Base-by-base conservation (phyloP, 1,140 invertebrate species). In the Leptinotarsa undecemlineata region DNA sequence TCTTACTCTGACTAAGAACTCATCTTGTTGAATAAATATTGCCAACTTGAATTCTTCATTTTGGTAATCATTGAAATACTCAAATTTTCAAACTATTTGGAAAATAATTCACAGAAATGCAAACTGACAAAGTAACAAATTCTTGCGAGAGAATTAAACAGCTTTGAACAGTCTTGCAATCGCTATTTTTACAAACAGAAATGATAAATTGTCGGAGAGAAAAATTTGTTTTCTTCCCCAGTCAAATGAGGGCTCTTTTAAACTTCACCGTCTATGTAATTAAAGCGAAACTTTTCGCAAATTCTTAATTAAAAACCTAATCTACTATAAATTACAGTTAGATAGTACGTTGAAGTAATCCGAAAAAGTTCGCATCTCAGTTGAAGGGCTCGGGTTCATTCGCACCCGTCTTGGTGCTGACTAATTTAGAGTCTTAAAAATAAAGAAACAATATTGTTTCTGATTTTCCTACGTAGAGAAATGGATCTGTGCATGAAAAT, bases 301-400 rank as follows among this genome's bases (percentile, higher is more conserved):
- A 67, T 67, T 67, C 64, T 26, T 67, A 67, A 67, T 67, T 67
- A 67, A 67, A 67, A 67, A 67, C 64, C 42, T 67, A 67, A 67
- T 67, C 64, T 67, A 26, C 64, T 67, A 67, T 67, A 67, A 67
- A 67, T 67, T 67, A 67, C 64, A 67, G 42, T 67, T 26, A 42
- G 64, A 67, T 67, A 67, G 19, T 42, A 67, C 64, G 64, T 26
- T 67, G 23, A 67, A 67, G 23, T 67, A 33, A 67, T 67, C 64
- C 42, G 21, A 67, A 67, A 67, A 67, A 67, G 64, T 67, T 67
- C 26, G 23, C 26, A 19, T 67, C 64, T 67, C 23, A 11, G 13
- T 42, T 21, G 23, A 26, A 67, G 26, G 23, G 26, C 6, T 67
- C 26, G 20, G 11, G 23, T 33, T 67, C 23, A 42, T 67, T 67